Evolutionary conservation across 2,888 invertebrate genomes (phyloP).

Genomic region (Tanypteryx hageni): DNA sequence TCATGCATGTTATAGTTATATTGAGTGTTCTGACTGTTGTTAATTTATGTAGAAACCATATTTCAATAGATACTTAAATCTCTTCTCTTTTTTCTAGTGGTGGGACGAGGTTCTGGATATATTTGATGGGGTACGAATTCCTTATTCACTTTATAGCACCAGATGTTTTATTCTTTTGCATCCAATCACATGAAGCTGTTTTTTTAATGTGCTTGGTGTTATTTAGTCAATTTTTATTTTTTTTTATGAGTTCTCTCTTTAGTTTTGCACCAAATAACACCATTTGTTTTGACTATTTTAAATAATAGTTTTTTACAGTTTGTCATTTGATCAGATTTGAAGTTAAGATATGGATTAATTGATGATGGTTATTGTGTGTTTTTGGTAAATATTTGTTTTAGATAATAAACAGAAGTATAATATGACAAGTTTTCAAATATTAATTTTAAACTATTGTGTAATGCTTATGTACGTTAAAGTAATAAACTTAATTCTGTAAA

Average conservation of each 20-base stretch:
- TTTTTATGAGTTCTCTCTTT: slow-evolving; percentile 1
- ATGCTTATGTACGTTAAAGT: not conserved
- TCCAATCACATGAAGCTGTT: slow-evolving; percentile 27
- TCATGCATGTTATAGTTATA: slow-evolving; percentile 44
- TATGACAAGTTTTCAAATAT: not conserved
- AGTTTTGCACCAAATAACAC: slow-evolving; percentile 41
- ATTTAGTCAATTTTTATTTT: not conserved
- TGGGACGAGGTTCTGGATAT: slow-evolving; percentile 98
- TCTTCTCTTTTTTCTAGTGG: slow-evolving; percentile 88
- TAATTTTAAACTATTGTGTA: not conserved
- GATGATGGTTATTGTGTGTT: slow-evolving; percentile 24
- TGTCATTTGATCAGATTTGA: not conserved
- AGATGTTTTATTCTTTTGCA: slow-evolving; percentile 48
- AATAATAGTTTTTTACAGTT: not conserved
- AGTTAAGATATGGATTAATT: slow-evolving; percentile 14
- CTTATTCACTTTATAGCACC: slow-evolving; percentile 59
- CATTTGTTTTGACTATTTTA: not conserved
- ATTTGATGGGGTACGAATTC: slow-evolving; percentile 91
- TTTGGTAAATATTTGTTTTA: not conserved
- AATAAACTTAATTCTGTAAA: not conserved
- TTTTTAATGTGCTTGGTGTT: slow-evolving; percentile 49
- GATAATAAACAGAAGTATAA: not conserved
- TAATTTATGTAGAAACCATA: slow-evolving; percentile 69
- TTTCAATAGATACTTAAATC: slow-evolving; percentile 49
- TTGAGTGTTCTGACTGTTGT: slow-evolving; percentile 59